phyloP scores from a whole-genome alignment of 1,140 invertebrate species.

The Drosophila willistoni region DNA sequence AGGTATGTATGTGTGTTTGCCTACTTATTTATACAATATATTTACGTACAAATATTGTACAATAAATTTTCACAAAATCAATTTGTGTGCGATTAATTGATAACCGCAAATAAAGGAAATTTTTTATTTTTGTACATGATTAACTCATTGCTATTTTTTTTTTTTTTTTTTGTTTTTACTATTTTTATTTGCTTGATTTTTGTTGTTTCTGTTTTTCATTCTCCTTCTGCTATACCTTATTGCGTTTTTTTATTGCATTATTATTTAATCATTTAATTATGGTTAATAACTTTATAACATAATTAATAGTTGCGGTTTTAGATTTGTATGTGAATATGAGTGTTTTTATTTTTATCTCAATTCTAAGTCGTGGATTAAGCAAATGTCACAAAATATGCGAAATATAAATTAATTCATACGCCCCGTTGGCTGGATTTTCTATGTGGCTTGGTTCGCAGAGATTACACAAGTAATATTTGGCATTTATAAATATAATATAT shows the following conservation, averaged over 20 bases:
- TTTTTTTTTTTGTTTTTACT: background rate
- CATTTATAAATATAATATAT: no score
- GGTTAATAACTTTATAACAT: constrained; percentile 66
- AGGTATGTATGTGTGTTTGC: background rate
- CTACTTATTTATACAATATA: no score
- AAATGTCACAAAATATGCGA: no score
- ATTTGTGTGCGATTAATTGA: constrained; percentile 59
- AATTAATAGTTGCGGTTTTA: background rate
- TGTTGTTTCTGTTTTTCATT: background rate
- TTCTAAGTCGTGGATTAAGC: background rate
- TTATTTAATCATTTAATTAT: constrained; percentile 69
- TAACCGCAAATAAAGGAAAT: constrained; percentile 3
- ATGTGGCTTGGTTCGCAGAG: no score
- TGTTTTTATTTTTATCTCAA: background rate
- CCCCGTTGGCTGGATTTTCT: no score
- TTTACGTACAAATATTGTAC: constrained; percentile 31
- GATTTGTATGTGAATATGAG: background rate
- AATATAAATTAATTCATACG: no score
- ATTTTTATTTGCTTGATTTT: background rate
- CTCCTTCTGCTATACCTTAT: background rate
- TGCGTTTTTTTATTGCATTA: constrained; percentile 19
- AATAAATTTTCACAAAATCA: constrained; percentile 55
- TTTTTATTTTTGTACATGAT: constrained; percentile 12
- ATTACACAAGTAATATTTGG: no score
- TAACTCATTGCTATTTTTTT: background rate